Conservation (phyloP, 2,888 invertebrate genomes). For the Cheiracanthium punctorium region DNA sequence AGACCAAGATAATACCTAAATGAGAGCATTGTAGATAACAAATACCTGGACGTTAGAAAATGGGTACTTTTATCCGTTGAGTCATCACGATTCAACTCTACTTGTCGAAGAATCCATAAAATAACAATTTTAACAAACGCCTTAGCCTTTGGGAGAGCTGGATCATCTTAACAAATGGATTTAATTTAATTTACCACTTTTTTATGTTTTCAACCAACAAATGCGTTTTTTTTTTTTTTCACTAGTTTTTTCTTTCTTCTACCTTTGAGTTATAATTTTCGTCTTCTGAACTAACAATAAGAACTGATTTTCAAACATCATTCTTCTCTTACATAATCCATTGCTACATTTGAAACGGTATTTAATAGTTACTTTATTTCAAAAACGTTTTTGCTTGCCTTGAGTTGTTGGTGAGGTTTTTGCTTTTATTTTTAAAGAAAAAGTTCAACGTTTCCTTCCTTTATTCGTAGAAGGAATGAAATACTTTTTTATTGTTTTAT, state of each 20-base stretch:
- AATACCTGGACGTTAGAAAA: background rate
- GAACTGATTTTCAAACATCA: background rate
- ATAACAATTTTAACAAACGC: constrained; percentile 32
- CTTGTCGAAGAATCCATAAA: constrained; percentile 25
- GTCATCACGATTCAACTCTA: constrained; percentile 16
- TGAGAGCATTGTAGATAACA: background rate
- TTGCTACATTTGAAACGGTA: background rate
- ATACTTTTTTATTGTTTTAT: too few species aligned
- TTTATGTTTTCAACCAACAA: constrained; percentile 1
- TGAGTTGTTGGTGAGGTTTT: background rate
- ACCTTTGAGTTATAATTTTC: background rate
- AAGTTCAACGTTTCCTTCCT: background rate
- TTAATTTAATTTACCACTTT: constrained; percentile 24
- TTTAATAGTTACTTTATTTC: background rate
- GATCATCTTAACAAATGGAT: constrained; percentile 28
- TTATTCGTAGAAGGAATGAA: background rate
- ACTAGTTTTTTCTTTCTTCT: background rate
- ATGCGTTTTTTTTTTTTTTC: background rate
- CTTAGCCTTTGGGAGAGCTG: background rate
- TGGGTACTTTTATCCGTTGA: background rate
- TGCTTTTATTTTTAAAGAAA: background rate
- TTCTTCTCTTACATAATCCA: background rate
- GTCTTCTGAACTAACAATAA: background rate
- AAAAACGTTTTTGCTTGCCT: background rate
- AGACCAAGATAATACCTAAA: background rate